Evolutionary conservation across 2,888 invertebrate genomes (phyloP), one percentile per base, ranked within the genome.

Genomic region (Eupithecia subumbrata): DNA sequence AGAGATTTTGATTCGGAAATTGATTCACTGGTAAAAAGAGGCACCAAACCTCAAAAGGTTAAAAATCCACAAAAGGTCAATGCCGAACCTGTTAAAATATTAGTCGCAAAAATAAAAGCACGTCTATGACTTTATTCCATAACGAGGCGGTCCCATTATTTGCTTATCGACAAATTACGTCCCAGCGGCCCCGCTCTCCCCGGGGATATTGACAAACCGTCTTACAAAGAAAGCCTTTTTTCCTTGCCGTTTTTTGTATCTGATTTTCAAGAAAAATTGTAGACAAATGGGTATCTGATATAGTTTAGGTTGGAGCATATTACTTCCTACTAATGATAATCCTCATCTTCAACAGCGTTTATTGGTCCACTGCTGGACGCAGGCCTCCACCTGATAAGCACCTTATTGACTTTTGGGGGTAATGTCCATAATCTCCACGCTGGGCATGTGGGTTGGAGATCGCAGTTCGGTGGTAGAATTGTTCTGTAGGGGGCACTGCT

Each of bases 141-240:
- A 60, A 60, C 60, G 60, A 60, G 25, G 76, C 76, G 45, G 68
- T 72, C 66, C 52, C 56, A 74, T 80, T 79, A 81, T 80, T 81
- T 79, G 74, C 77, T 80, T 78, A 80, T 80, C 80, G 81, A 73
- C 77, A 80, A 80, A 79, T 81, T 76, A 80, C 74, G 72, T 80
- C 78, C 77, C 78, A 64, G 22, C 71, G 75, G 79, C 66, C 22
- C 60, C 63, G 52, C 71, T 72, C 40, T 72, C 67, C 67, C 12
- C 75, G n/a, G 71, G 72, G 73, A 71, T 76, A 76, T 73, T 73
- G 76, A 73, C 73, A 74, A 52, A 68, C 71, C 68, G 64, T 76
- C 73, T 68, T 76, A 73, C 60, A 43, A 68, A 68, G 73, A 16
- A 68, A 76, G 37, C 30, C 37, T 34, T 68, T 76, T 67, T 60